phyloP scores from a whole-genome alignment of 2,888 invertebrate genomes.

The Cataglyphis albicans region DNA sequence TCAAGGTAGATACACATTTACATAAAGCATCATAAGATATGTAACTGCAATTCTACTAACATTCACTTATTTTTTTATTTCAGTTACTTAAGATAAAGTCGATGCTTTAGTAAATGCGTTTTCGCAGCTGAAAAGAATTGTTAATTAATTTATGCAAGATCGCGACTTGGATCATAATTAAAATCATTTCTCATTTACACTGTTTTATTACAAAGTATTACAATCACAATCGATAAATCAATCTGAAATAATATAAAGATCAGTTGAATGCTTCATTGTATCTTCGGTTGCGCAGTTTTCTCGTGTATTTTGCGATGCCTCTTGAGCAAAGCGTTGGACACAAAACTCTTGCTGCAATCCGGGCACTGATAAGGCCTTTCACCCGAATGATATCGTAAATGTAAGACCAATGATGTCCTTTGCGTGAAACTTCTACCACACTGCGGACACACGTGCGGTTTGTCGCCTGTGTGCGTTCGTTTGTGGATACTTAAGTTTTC shows the following conservation, averaged over 20 bases:
- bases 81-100: constrained; percentile 1
- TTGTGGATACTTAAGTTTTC: constrained; percentile 79
- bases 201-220: constrained; percentile 41
- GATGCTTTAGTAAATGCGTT: constrained; percentile 55
- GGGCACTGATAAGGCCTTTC: constrained; percentile 81
- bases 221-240: constrained; percentile 27
- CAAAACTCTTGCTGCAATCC: constrained; percentile 80
- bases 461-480: constrained; percentile 81
- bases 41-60: constrained; percentile 17
- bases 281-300: constrained; percentile 29
- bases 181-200: constrained; percentile 2
- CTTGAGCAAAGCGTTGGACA: constrained; percentile 79
- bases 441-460: constrained; percentile 80
- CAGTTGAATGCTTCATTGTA: not conserved
- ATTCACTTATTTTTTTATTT: not conserved
- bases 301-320: constrained; percentile 79
- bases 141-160: not conserved
- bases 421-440: constrained; percentile 83
- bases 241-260: not conserved
- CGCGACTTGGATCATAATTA: not conserved
- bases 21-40: constrained; percentile 51
- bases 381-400: constrained; percentile 81
- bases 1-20: constrained; percentile 65
- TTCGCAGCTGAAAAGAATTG: constrained; percentile 9
- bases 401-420: constrained; percentile 80